Evolutionary conservation across 2,113 vertebrate species (phyloP).

Genomic region (Natator depressus): DNA sequence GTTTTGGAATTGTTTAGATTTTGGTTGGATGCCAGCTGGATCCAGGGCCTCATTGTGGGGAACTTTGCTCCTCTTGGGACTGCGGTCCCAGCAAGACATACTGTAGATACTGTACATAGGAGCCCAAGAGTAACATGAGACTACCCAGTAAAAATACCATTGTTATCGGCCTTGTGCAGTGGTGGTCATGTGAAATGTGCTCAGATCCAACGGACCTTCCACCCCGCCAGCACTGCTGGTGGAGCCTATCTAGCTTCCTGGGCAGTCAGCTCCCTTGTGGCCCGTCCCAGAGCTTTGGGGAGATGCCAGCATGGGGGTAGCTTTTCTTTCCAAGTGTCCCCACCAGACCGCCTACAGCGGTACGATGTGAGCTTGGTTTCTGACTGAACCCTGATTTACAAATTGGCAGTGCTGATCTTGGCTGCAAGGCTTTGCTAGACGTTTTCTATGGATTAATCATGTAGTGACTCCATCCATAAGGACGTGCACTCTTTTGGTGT

Average conservation of each 20-base stretch:
- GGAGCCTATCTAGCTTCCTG: not conserved
- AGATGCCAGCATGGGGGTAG: not conserved
- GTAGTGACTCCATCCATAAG: not conserved
- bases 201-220: not conserved
- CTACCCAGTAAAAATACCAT: not conserved
- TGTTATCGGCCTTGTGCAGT: not conserved
- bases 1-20: not conserved
- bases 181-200: not conserved
- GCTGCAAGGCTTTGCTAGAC: not conserved
- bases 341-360: not conserved
- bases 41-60: rapidly evolving
- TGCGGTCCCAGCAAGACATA: not conserved
- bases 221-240: rapidly evolving
- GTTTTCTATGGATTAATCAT: not conserved
- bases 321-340: too few species aligned
- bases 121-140: not conserved
- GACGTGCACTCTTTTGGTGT: not conserved
- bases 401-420: rapidly evolving
- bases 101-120: not conserved
- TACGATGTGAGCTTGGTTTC: not conserved
- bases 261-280: not conserved
- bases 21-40: not conserved
- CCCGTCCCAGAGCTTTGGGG: not conserved
- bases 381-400: not conserved
- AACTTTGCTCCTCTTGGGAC: not conserved